A percentile compares a stretch with the other conserved stretches of the same genome.
phyloP scores from a whole-genome alignment of 1,140 invertebrate genomes.

The Mylabris phalerata region DNA sequence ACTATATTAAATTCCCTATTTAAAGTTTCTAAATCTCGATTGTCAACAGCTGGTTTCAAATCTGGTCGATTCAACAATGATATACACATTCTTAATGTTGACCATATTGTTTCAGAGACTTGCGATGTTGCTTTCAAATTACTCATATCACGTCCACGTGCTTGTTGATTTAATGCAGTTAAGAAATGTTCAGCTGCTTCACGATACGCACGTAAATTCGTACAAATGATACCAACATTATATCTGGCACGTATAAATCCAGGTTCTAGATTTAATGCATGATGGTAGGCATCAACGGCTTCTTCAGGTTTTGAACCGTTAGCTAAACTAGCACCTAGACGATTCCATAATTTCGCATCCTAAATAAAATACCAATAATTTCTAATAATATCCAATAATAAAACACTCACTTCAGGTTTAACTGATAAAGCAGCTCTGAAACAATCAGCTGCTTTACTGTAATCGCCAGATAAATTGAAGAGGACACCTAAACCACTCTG shows the following conservation, averaged over 20 bases:
- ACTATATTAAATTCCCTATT: slow-evolving; percentile 53
- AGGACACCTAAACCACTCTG: slow-evolving; percentile 93
- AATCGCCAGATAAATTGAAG: slow-evolving; percentile 91
- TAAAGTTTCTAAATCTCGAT: slow-evolving; percentile 56
- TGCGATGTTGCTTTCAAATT: slow-evolving; percentile 47
- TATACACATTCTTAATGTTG: slow-evolving; percentile 83
- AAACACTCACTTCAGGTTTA: slow-evolving; percentile 59
- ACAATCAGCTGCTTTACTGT: slow-evolving; percentile 94
- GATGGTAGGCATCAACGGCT: slow-evolving; percentile 92
- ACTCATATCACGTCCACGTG: slow-evolving; percentile 59
- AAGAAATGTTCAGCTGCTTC: slow-evolving; percentile 95
- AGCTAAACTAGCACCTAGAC: slow-evolving; percentile 91
- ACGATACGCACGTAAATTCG: slow-evolving; percentile 90
- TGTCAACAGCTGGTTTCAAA: slow-evolving; percentile 67
- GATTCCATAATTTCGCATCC: slow-evolving; percentile 96
- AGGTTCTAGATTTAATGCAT: slow-evolving; percentile 83
- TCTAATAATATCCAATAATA: neutral
- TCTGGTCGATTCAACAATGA: slow-evolving; percentile 79
- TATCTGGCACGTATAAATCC: slow-evolving; percentile 95
- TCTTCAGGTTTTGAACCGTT: slow-evolving; percentile 93
- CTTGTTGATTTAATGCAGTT: slow-evolving; percentile 87
- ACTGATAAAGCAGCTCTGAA: slow-evolving; percentile 84
- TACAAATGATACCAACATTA: slow-evolving; percentile 96
- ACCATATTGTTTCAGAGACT: slow-evolving; percentile 94
- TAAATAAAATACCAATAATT: slow-evolving; percentile 36